A percentile compares a stretch with the other conserved stretches of the same genome.
Evolutionary conservation across 1,140 invertebrate genomes (phyloP).

Genomic region (Ganaspis sp.): DNA sequence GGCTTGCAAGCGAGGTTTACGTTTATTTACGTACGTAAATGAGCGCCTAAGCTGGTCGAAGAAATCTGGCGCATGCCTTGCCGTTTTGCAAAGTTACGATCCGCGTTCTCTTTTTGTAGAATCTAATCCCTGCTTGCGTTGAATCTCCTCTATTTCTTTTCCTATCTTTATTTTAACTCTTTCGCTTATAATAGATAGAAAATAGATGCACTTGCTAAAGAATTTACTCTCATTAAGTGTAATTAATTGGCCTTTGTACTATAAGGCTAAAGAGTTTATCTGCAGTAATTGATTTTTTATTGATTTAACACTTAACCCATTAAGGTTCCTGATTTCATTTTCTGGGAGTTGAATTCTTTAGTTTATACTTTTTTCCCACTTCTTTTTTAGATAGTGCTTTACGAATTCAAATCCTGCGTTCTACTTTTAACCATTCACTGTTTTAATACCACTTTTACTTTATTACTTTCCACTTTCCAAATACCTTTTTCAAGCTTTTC

Average conservation of each 20-base stretch:
- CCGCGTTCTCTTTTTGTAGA: neutral
- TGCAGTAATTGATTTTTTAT: too few relatives aligned
- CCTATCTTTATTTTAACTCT: neutral
- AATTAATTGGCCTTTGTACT: conserved; percentile 50
- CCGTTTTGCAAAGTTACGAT: neutral
- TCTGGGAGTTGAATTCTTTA: too few relatives aligned
- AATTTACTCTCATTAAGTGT: neutral
- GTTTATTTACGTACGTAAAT: conserved; percentile 16
- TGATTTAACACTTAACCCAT: too few relatives aligned
- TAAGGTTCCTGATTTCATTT: too few relatives aligned
- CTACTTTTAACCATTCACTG: too few relatives aligned
- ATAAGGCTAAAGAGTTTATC: too few relatives aligned
- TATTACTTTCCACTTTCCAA: too few relatives aligned
- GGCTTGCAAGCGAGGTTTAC: conserved; percentile 12
- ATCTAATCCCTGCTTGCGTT: neutral
- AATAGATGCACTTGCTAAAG: neutral
- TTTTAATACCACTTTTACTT: too few relatives aligned
- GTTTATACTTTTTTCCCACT: too few relatives aligned
- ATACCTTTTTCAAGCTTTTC: too few relatives aligned
- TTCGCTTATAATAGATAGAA: neutral
- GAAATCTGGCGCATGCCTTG: conserved; percentile 26
- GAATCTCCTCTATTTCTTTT: neutral
- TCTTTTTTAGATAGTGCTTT: too few relatives aligned
- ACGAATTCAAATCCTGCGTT: too few relatives aligned
- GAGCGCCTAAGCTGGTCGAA: neutral